Evolutionary conservation across 1,140 invertebrate species (phyloP).

Genomic region (Brachionus sp.): DNA sequence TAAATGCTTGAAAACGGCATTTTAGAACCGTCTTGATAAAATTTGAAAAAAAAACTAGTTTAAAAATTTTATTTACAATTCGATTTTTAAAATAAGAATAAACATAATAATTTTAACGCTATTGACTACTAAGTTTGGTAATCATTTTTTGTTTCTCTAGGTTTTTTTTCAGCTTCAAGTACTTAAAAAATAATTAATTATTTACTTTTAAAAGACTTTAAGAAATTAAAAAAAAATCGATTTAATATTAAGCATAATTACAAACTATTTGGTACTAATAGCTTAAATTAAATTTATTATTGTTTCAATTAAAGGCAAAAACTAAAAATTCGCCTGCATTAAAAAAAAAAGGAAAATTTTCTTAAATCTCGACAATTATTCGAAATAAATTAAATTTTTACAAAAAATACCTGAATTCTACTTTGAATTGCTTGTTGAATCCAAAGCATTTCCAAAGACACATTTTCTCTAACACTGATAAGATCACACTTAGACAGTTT

Average conservation of each 20-base stretch:
- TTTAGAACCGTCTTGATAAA: background rate
- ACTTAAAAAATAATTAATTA: background rate
- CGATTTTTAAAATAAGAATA: background rate
- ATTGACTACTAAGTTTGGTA: background rate
- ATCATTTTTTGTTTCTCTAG: slow-evolving; percentile 40
- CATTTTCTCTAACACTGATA: slow-evolving; percentile 6
- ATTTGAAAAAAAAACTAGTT: background rate
- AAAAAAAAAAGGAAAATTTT: background rate
- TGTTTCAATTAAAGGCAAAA: too few relatives aligned
- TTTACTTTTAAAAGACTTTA: background rate
- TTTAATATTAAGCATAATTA: background rate
- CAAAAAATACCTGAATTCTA: slow-evolving; percentile 1
- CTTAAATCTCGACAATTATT: background rate
- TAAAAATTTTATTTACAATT: slow-evolving; percentile 11
- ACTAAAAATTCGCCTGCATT: too few relatives aligned
- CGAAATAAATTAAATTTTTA: too few relatives aligned
- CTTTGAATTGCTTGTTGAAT: slow-evolving; percentile 43
- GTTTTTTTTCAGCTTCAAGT: slow-evolving; percentile 29
- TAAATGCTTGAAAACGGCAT: background rate
- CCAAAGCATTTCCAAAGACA: slow-evolving; percentile 39
- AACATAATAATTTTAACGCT: background rate
- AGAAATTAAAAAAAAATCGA: background rate
- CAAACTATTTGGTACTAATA: too few relatives aligned
- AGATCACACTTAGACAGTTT: slow-evolving; percentile 29
- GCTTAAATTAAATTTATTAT: too few relatives aligned